phyloP scores from a whole-genome alignment of 1,140 invertebrate genomes.

The Cyclina sinensis region DNA sequence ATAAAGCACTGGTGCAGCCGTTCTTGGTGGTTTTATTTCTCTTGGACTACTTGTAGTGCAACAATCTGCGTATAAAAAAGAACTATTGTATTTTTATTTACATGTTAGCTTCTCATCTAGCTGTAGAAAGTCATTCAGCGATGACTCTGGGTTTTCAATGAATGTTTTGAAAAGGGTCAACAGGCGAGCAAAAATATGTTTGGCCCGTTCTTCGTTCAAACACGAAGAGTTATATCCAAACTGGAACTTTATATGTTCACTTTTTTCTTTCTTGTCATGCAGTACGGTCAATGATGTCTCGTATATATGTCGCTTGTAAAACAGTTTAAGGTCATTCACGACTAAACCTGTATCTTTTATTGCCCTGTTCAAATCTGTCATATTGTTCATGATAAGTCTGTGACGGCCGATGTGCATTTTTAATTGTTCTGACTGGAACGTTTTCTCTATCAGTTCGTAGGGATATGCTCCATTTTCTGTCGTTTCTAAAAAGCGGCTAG shows the following conservation, averaged over 20 bases:
- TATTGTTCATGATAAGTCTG: not conserved
- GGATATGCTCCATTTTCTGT: not conserved
- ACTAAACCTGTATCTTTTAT: not conserved
- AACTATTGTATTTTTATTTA: too few relatives aligned
- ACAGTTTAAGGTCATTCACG: not conserved
- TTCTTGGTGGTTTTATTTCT: too few relatives aligned
- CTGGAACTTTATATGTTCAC: not conserved
- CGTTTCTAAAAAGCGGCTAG: not conserved
- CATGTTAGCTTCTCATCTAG: too few relatives aligned
- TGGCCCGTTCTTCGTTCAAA: too few relatives aligned
- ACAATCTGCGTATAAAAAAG: too few relatives aligned
- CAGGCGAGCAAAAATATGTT: too few relatives aligned
- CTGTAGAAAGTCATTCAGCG: too few relatives aligned
- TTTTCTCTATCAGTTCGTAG: not conserved
- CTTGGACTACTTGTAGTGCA: too few relatives aligned
- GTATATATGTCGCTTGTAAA: not conserved
- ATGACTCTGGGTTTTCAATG: too few relatives aligned
- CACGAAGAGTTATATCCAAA: slow-evolving; percentile 36
- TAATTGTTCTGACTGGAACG: not conserved
- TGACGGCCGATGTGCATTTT: not conserved
- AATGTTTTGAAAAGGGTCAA: too few relatives aligned
- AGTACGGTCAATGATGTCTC: not conserved
- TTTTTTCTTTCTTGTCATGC: not conserved
- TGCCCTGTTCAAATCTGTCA: not conserved
- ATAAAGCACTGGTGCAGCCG: too few relatives aligned